These are phyloP conservation scores for Aproaerema taeniolella DNA, from an alignment of 2,888 invertebrate species.

Conservation along the genomic window DNA sequence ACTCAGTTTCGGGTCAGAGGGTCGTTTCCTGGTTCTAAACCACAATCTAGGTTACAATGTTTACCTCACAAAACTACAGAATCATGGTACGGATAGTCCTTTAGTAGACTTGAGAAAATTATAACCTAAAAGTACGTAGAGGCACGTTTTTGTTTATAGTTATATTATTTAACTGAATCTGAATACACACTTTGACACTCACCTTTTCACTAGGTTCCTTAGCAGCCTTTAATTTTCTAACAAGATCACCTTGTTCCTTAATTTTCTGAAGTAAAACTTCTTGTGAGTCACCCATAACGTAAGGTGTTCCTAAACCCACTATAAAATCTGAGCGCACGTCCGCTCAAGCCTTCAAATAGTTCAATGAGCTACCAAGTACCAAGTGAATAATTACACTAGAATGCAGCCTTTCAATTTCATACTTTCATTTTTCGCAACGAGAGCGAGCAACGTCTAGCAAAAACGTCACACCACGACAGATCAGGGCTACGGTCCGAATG, in stretches of 20 bases:
- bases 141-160: too few relatives aligned
- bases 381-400: constrained; percentile 44
- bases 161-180: too few relatives aligned
- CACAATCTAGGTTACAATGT: too few relatives aligned
- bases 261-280: constrained; percentile 57
- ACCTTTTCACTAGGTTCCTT: constrained; percentile 89
- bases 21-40: too few relatives aligned
- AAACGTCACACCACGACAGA: too few relatives aligned
- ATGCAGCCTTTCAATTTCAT: constrained; percentile 39
- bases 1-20: too few relatives aligned
- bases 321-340: constrained; percentile 21
- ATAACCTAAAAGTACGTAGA: too few relatives aligned
- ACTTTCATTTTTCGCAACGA: constrained; percentile 44
- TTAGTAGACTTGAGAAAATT: too few relatives aligned
- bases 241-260: constrained; percentile 85
- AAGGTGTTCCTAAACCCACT: background rate
- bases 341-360: constrained; percentile 37
- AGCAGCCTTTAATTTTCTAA: constrained; percentile 87
- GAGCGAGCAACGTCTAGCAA: background rate
- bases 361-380: constrained; percentile 36
- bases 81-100: too few relatives aligned
- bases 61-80: too few relatives aligned
- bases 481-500: too few relatives aligned
- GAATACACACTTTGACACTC: too few relatives aligned
- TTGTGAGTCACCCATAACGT: constrained; percentile 54